A percentile compares a stretch with the other conserved stretches of the same genome.
These are phyloP conservation scores for Psittacula derbiana DNA, from an alignment of 2,797 vertebrate genomes.

Conservation along the genomic window DNA sequence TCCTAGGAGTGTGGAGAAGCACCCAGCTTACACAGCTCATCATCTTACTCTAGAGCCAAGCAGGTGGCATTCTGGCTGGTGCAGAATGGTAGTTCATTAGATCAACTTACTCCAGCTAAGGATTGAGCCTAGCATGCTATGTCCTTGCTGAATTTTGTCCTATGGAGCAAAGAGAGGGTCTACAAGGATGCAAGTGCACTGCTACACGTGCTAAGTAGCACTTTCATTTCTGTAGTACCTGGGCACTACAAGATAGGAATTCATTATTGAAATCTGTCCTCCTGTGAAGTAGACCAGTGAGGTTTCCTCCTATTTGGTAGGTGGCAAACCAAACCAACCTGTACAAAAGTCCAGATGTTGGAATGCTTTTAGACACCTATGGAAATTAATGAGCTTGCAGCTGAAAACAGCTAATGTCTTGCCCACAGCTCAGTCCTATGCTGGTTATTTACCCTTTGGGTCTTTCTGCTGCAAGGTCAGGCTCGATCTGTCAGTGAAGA, in stretches of 20 bases:
- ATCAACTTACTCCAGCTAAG: background rate
- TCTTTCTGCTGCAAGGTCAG: slow-evolving; percentile 5
- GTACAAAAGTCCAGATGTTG: background rate
- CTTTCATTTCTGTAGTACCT: accelerated
- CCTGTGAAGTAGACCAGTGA: background rate
- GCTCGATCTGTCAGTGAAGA: background rate
- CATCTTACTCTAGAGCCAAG: background rate
- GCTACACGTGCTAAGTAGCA: background rate
- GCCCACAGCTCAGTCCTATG: accelerated
- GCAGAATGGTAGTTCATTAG: background rate
- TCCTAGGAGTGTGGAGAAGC: background rate
- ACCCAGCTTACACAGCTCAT: background rate
- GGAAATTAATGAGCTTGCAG: background rate
- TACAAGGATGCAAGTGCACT: background rate
- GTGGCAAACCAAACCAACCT: background rate
- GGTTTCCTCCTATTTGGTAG: background rate
- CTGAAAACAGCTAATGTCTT: background rate
- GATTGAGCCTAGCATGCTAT: background rate
- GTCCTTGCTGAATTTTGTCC: background rate
- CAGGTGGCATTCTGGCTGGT: background rate
- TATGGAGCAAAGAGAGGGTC: background rate
- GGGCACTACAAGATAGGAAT: no score
- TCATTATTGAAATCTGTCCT: background rate
- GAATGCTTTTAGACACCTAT: background rate
- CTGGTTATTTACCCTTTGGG: background rate